Percentiles rank a stretch among this genome's conserved stretches.
Conservation (phyloP, 2,888 invertebrate genomes). For the Aquatica leii region DNA sequence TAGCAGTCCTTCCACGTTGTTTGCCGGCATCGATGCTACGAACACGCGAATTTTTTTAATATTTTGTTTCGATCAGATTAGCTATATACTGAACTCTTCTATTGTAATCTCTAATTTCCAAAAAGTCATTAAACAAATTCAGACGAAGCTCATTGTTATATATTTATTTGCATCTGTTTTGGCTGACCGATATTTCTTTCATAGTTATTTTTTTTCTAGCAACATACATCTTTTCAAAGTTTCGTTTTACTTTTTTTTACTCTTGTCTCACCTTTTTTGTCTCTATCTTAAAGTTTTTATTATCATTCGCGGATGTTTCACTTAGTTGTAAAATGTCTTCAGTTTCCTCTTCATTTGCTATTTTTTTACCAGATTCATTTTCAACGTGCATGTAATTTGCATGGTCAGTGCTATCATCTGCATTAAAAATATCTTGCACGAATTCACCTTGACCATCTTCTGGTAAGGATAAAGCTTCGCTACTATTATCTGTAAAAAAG, state of each 20-base stretch:
- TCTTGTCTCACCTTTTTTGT: constrained; percentile 1
- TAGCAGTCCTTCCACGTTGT: not conserved
- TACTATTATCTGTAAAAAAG: no score
- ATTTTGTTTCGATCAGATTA: not conserved
- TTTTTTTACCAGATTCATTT: not conserved
- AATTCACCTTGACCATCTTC: no score
- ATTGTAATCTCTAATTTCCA: not conserved
- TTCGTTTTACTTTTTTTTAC: no score
- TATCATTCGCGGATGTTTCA: constrained; percentile 5
- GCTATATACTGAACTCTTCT: not conserved
- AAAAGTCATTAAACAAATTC: constrained; percentile 1
- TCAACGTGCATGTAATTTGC: not conserved
- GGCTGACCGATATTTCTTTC: not conserved
- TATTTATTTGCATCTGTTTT: not conserved
- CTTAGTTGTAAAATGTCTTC: not conserved
- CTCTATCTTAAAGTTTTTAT: not conserved
- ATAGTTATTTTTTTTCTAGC: not conserved
- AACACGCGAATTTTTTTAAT: not conserved
- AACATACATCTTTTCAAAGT: not conserved
- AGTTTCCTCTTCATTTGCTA: not conserved
- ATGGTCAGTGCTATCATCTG: not conserved
- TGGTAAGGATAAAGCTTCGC: no score
- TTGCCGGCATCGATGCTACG: not conserved
- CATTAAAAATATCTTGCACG: constrained; percentile 1
- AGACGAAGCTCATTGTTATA: not conserved